These are phyloP conservation scores for Zosterops hypoxanthus DNA, from an alignment of 2,113 vertebrate species.

Conservation along the genomic window DNA sequence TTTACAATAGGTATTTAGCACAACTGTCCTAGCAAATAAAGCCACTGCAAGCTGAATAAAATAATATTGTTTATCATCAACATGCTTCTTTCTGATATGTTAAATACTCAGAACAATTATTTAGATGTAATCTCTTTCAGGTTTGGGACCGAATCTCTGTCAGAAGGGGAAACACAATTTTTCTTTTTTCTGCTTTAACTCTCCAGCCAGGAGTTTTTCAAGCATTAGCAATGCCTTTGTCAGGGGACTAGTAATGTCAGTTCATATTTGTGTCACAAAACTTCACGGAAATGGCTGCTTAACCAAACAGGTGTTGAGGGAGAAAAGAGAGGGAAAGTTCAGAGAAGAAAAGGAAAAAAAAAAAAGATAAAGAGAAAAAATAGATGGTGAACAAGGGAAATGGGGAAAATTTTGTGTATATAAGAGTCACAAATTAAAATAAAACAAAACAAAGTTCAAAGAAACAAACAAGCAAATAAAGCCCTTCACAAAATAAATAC, in stretches of 20 bases:
- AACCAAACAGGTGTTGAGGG: background rate
- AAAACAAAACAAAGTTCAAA: background rate
- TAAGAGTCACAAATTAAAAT: background rate
- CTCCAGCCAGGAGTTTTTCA: conserved; percentile 15
- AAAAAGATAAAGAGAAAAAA: background rate
- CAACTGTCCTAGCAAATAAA: background rate
- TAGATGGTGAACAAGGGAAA: background rate
- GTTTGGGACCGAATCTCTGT: background rate
- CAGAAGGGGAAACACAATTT: background rate
- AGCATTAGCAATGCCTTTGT: background rate
- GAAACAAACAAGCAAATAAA: background rate
- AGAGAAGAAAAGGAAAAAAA: background rate
- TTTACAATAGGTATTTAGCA: background rate
- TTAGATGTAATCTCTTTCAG: background rate
- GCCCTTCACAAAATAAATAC: rapidly evolving
- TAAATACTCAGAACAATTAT: background rate
- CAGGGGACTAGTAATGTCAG: conserved; percentile 36
- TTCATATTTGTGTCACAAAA: conserved; percentile 46
- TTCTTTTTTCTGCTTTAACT: background rate
- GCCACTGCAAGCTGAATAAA: background rate
- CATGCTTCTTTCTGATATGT: background rate
- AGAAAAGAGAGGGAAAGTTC: background rate
- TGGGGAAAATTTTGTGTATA: background rate
- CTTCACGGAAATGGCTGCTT: conserved; percentile 19
- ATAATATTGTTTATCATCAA: background rate